Conservation (phyloP, 2,797 vertebrate genomes). For the Intellagama lesueurii region DNA sequence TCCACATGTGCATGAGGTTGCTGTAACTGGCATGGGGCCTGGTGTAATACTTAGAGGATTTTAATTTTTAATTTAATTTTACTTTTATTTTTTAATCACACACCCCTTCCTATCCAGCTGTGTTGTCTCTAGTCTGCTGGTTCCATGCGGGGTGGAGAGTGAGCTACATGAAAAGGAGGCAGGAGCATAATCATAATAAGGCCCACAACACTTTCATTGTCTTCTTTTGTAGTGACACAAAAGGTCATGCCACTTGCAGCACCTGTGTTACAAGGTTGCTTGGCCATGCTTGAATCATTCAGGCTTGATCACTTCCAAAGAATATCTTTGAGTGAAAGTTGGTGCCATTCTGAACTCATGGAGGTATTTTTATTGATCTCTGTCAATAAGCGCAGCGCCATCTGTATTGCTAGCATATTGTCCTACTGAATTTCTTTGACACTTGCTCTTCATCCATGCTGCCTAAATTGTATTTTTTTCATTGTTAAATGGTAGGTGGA, state of each 20-base stretch:
- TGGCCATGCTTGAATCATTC: not conserved
- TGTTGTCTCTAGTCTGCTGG: not conserved
- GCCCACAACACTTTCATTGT: not conserved
- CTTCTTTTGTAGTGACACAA: not conserved
- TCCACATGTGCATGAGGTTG: not conserved
- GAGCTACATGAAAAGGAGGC: not conserved
- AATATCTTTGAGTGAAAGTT: not conserved
- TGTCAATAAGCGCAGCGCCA: not conserved
- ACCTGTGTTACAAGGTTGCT: not conserved
- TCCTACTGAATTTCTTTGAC: not conserved
- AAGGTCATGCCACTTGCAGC: not conserved
- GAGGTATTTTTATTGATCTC: not conserved
- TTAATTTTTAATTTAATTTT: too few species aligned
- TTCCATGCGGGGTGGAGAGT: not conserved
- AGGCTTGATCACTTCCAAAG: not conserved
- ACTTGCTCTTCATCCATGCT: fast-evolving
- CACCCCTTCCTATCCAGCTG: not conserved
- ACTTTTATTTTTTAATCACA: too few species aligned
- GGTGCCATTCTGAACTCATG: not conserved
- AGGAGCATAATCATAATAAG: not conserved
- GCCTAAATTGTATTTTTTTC: not conserved
- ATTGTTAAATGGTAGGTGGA: not conserved
- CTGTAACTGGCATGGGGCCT: not conserved
- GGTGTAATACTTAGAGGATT: not conserved
- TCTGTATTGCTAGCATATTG: not conserved